phyloP scores from a whole-genome alignment of 2,888 invertebrate species.

The Thera obeliscata region DNA sequence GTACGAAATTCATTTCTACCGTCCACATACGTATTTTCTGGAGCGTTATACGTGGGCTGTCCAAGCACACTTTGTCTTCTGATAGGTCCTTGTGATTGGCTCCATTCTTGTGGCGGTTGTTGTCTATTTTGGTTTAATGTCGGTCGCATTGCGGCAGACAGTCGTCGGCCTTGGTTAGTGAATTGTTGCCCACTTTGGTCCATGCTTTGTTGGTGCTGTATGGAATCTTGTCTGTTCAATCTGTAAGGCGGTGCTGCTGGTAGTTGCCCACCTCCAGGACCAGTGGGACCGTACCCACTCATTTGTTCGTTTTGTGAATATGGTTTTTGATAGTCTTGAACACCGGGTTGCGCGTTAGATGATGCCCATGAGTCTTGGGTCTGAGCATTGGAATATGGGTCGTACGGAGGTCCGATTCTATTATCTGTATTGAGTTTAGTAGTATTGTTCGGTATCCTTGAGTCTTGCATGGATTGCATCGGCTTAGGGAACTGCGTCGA shows the following conservation, averaged over 20 bases:
- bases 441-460: slow-evolving; percentile 68
- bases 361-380: slow-evolving; percentile 70
- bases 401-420: slow-evolving; percentile 65
- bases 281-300: slow-evolving; percentile 57
- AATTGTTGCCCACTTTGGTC: slow-evolving; percentile 72
- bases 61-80: slow-evolving; percentile 73
- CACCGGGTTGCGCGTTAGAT: slow-evolving; percentile 57
- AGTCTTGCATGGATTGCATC: slow-evolving; percentile 60
- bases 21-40: slow-evolving; percentile 64
- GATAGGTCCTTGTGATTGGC: slow-evolving; percentile 55
- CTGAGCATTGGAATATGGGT: slow-evolving; percentile 60
- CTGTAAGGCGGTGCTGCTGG: slow-evolving; percentile 58
- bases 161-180: slow-evolving; percentile 66
- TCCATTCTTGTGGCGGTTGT: slow-evolving; percentile 67
- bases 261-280: slow-evolving; percentile 53
- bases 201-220: slow-evolving; percentile 65
- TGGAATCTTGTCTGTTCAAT: slow-evolving; percentile 60
- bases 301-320: slow-evolving; percentile 64
- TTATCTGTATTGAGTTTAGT: slow-evolving; percentile 69
- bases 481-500: slow-evolving; percentile 71
- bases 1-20: slow-evolving; percentile 69
- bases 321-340: slow-evolving; percentile 63
- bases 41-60: slow-evolving; percentile 67
- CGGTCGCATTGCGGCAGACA: slow-evolving; percentile 65
- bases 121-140: slow-evolving; percentile 56